These are phyloP conservation scores for Drosophila nr. perissopoda DNA, from an alignment of 2,888 invertebrate genomes.

Conservation along the genomic window DNA sequence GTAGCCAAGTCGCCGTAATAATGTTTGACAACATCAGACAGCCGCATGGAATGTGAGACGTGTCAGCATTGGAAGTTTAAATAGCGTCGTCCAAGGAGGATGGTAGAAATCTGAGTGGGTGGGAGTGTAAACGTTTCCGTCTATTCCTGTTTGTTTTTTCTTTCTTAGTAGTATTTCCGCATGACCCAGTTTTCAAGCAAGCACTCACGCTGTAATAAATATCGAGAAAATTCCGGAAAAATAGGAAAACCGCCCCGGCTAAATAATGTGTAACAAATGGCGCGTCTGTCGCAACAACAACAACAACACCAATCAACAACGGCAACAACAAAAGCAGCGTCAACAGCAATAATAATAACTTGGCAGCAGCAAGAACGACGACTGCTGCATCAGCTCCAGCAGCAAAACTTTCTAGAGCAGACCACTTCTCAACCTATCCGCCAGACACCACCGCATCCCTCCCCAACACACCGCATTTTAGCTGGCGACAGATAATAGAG, in stretches of 20 bases:
- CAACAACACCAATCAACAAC: slow-evolving; percentile 36
- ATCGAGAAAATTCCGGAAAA: slow-evolving; percentile 64
- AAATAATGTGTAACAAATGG: slow-evolving; percentile 79
- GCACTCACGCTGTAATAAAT: slow-evolving; percentile 67
- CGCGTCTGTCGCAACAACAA: slow-evolving; percentile 61
- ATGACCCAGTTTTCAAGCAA: slow-evolving; percentile 60
- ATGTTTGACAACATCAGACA: neutral
- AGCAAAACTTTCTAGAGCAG: slow-evolving; percentile 46
- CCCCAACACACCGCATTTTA: neutral
- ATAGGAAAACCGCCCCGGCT: slow-evolving; percentile 46
- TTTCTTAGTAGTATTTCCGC: slow-evolving; percentile 57
- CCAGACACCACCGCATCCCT: neutral
- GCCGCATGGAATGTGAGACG: slow-evolving; percentile 32
- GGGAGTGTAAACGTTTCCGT: slow-evolving; percentile 37
- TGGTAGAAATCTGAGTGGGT: neutral
- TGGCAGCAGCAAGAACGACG: slow-evolving; percentile 39
- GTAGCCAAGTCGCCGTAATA: neutral
- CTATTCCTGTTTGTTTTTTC: slow-evolving; percentile 27
- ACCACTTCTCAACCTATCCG: slow-evolving; percentile 1
- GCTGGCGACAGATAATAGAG: slow-evolving; percentile 19
- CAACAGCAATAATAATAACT: slow-evolving; percentile 71
- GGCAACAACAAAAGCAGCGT: slow-evolving; percentile 46
- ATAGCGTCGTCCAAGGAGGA: slow-evolving; percentile 10
- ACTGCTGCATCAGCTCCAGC: slow-evolving; percentile 23
- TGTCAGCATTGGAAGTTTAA: slow-evolving; percentile 51